Base-by-base conservation (phyloP, 1,140 invertebrate species). In the Matsumurasca onukii region DNA sequence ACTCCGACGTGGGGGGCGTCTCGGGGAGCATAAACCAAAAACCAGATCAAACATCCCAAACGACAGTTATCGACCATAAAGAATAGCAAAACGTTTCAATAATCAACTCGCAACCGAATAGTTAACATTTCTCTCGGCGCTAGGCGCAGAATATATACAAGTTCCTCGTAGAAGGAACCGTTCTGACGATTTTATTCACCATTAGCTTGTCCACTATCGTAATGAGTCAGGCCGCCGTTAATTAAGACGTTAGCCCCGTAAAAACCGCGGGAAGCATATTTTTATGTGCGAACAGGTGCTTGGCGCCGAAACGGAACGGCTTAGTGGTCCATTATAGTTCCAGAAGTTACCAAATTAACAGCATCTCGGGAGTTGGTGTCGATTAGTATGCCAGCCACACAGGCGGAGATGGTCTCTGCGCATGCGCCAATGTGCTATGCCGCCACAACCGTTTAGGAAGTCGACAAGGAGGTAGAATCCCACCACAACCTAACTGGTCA, bases 251-350 rank as follows among this genome's bases (percentile, higher is more conserved):
- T 27, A 24, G 15, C 13, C 13, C 55, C 15, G 55, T 59, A 27
- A 59, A n/a, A 59, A 59, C 55, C 55, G 55, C 55, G 55, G 55
- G 55, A 59, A 59, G 25, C 55, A 59, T 59, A 59, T 59, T 59
- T 59, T 59, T 59, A 59, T 29, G 55, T 27, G 55, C 55, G 22
- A 3, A 39, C 55, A 9, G 55, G 3, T 22, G 25, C 25, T 2
- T 9, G 5, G 34, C 34, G 17, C 17, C 34, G 34, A 5, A 17
- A 17, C 34, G 34, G 34, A 5, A 9, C 5, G 34, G 5, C 34
- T 39, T 39, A 9, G 34, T 39, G 5, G 34, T 17, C 5, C 34
- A 39, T n/a, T n/a, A 17, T 5, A 39, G 34, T 39, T 17, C 34
- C 34, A 17, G 34, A 39, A 17, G 34, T 39, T 39, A 39, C 34